A percentile compares a stretch with the other conserved stretches of the same genome.
phyloP scores from a whole-genome alignment of 2,888 invertebrate genomes.

The Apamea anceps region DNA sequence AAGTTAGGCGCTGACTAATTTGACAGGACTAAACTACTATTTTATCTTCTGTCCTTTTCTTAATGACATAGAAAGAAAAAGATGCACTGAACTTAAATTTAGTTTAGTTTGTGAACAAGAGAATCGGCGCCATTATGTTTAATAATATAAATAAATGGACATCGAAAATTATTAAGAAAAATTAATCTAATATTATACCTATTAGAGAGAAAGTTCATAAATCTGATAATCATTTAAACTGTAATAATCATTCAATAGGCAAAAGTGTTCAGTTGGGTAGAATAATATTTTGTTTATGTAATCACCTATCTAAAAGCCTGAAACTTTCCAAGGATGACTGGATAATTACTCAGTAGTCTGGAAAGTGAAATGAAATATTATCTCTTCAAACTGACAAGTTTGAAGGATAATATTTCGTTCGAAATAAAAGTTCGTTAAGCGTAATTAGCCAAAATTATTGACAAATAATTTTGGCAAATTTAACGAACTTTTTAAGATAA shows the following conservation, averaged over 20 bases:
- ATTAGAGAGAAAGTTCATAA: not conserved
- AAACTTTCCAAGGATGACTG: slow-evolving; percentile 7
- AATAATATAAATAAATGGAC: too few relatives aligned
- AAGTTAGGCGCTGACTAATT: too few relatives aligned
- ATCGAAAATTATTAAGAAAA: not conserved
- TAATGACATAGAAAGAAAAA: too few relatives aligned
- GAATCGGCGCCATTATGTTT: too few relatives aligned
- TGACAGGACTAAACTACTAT: too few relatives aligned
- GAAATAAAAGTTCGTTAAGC: too few relatives aligned
- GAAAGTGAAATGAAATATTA: slow-evolving; percentile 9
- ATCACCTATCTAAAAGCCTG: slow-evolving; percentile 2
- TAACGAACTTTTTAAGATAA: not conserved
- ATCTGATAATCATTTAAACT: not conserved
- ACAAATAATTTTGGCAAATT: slow-evolving; percentile 42
- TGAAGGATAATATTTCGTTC: too few relatives aligned
- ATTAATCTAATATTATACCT: not conserved
- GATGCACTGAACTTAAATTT: too few relatives aligned
- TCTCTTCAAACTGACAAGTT: too few relatives aligned
- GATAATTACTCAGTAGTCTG: slow-evolving; percentile 21
- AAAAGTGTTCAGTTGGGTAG: not conserved
- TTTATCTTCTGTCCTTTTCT: too few relatives aligned
- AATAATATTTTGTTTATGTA: slow-evolving; percentile 26
- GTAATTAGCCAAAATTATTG: too few relatives aligned
- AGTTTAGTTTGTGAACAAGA: too few relatives aligned
- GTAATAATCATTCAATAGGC: not conserved